Evolutionary conservation across 2,888 invertebrate genomes (phyloP), one percentile per base, ranked within the genome.

Genomic region (Yponomeuta plumbellus): DNA sequence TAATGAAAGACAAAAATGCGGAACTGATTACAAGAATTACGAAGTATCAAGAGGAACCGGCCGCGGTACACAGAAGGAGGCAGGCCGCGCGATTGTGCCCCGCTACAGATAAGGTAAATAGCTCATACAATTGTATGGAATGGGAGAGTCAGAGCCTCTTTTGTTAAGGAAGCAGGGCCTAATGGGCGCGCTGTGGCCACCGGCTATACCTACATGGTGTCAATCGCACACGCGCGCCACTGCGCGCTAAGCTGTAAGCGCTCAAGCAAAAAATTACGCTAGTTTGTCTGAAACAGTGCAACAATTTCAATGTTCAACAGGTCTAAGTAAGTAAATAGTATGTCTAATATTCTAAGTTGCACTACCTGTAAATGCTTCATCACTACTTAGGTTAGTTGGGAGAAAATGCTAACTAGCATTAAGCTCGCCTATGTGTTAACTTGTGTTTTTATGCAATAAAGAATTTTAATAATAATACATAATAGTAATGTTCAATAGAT

Each of bases 121-220:
- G 90, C 88, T 90, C 90, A 88, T 90, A 90, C 88, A 89, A 89
- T 91, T 85, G 89, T 86, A 52, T 84, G 80, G 84, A 87, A 87
- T 86, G 82, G 85, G 83, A 83, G 83, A 80, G 80, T 80, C 78
- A 75, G 74, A 80, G 84, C 86, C 84, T 82, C 88, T 86, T 88
- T 90, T 89, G 89, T 90, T 86, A 81, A 84, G 88, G 88, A 88
- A 88, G 85, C 85, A 80, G 80, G 81, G 76, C 78, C 85, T 88
- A 88, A 89, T 87, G 85, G 86, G 80, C 76, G 77, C 74, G 76
- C 74, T 76, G 77, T 82, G 79, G 86, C 89, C 86, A 82, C 79
- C 71, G 84, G 86, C 86, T 75, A 80, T 79, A 85, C 88, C 78
- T 82, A 88, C 87, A 88, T 88, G 88, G 89, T 86, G 87, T 84